Evolutionary conservation across 2,113 vertebrate genomes (phyloP).

Genomic region (Taurulus bubalis): DNA sequence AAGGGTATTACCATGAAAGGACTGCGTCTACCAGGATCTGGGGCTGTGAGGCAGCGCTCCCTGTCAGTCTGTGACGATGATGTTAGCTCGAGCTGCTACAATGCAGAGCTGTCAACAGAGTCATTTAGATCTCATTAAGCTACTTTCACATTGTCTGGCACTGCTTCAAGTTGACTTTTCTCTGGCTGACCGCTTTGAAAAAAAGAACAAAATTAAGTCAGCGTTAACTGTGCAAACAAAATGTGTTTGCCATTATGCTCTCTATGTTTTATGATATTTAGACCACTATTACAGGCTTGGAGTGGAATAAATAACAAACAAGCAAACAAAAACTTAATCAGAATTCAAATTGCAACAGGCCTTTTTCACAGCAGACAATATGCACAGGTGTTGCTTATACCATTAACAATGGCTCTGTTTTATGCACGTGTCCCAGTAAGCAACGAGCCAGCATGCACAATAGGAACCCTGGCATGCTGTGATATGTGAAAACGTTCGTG

Average conservation of each 20-base stretch:
- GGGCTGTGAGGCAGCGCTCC: neutral
- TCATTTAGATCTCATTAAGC: neutral
- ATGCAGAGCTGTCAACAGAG: neutral
- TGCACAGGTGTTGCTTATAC: neutral
- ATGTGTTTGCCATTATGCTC: neutral
- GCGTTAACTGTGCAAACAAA: neutral
- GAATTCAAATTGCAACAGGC: neutral
- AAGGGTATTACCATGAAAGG: neutral
- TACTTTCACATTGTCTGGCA: neutral
- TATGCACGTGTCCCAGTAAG: neutral
- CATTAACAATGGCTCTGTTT: conserved; percentile 7
- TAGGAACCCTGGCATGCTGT: neutral
- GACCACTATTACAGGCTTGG: neutral
- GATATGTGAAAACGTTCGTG: neutral
- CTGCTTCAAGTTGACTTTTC: neutral
- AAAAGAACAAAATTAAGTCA: neutral
- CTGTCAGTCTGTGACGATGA: neutral
- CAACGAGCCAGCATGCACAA: neutral
- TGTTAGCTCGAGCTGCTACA: neutral
- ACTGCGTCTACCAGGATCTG: neutral
- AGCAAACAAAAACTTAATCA: neutral
- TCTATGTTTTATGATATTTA: neutral
- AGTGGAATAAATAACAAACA: neutral
- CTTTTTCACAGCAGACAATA: neutral
- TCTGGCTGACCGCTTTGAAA: neutral